phyloP scores from a whole-genome alignment of 2,797 vertebrate genomes.

The Jordanella pulchra region DNA sequence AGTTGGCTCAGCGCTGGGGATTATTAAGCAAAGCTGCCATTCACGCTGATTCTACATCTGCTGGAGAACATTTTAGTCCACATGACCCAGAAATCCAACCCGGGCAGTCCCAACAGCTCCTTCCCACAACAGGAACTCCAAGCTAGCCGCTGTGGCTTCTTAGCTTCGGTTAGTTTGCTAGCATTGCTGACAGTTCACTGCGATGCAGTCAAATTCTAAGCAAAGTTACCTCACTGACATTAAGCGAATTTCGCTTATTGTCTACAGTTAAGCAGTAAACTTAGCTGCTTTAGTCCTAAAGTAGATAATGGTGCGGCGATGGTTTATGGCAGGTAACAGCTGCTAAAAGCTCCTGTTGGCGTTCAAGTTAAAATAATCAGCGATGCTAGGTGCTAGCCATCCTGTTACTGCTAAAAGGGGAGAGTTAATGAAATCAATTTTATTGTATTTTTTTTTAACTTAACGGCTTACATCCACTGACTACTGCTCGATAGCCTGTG shows the following conservation, averaged over 20 bases:
- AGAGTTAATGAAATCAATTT: not conserved
- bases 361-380: slow-evolving; percentile 34
- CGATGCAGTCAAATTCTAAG: slow-evolving; percentile 22
- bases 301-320: accelerated
- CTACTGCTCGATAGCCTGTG: not conserved
- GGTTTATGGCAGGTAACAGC: not conserved
- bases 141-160: slow-evolving; percentile 46
- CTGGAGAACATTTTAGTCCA: slow-evolving; percentile 3
- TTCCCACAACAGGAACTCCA: slow-evolving; percentile 5
- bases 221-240: slow-evolving; percentile 11
- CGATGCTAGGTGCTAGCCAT: slow-evolving; percentile 54
- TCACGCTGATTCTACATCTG: slow-evolving; percentile 29
- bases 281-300: accelerated
- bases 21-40: slow-evolving; percentile 34
- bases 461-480: not conserved
- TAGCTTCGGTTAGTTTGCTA: slow-evolving; percentile 55
- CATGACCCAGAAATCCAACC: slow-evolving; percentile 10
- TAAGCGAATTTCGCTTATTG: not conserved
- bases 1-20: slow-evolving; percentile 45
- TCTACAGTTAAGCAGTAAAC: accelerated
- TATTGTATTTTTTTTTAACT: not conserved
- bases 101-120: not conserved
- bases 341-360: slow-evolving; percentile 25
- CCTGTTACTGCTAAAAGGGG: slow-evolving; percentile 9
- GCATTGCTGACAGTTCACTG: slow-evolving; percentile 19